Evolutionary conservation across 53 echinoderm and acorn worm genomes (phyloP).

Genomic region (Pentamera pediparva): DNA sequence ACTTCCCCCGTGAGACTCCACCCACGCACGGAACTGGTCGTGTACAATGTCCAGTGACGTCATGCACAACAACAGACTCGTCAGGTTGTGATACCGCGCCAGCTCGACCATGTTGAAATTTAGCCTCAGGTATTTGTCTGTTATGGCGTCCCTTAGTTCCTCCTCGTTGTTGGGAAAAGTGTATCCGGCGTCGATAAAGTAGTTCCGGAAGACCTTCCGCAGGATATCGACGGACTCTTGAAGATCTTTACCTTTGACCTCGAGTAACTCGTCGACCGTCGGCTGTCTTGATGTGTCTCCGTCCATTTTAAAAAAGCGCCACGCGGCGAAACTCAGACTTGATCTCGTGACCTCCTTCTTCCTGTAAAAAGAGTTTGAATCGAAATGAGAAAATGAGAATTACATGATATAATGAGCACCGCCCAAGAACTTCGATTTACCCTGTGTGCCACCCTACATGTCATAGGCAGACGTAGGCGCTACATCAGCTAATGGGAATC

Average conservation of each 20-base stretch:
- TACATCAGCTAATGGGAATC: too few species aligned
- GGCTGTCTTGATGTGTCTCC: background rate
- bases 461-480: too few species aligned
- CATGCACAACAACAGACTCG: background rate
- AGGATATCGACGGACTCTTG: constrained; percentile 7
- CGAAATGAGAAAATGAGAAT: too few species aligned
- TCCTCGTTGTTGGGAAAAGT: background rate
- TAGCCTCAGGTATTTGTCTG: constrained; percentile 1
- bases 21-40: constrained; percentile 1
- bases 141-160: background rate
- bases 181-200: background rate
- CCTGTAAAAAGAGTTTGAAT: too few species aligned
- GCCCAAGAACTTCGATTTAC: too few species aligned
- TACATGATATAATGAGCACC: too few species aligned
- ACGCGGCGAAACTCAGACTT: too few species aligned
- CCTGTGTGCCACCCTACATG: too few species aligned
- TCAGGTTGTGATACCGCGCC: constrained; percentile 15
- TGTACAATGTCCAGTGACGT: background rate
- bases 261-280: background rate
- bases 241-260: background rate
- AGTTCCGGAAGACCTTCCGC: background rate
- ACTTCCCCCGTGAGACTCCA: background rate
- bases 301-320: too few species aligned
- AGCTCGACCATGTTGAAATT: constrained; percentile 19
- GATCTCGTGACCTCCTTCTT: too few species aligned